phyloP scores from a whole-genome alignment of 1,140 invertebrate genomes.

The Penaeus chinensis region DNA sequence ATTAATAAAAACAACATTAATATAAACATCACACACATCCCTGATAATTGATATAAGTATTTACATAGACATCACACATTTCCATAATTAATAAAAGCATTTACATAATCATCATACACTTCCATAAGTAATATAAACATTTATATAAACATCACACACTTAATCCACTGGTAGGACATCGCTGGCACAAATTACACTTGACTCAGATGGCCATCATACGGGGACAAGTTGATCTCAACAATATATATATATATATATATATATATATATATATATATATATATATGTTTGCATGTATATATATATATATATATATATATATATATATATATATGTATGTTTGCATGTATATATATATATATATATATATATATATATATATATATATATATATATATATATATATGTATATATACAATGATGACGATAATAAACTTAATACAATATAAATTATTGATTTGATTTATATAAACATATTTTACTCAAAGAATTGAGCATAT shows the following conservation, averaged over 20 bases:
- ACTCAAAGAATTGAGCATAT: too few species aligned
- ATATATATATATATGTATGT: background rate
- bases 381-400: conserved; percentile 17
- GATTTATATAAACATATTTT: too few species aligned
- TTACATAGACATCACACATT: too few species aligned
- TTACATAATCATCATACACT: too few species aligned
- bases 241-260: background rate
- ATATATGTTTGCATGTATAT: conserved; percentile 4
- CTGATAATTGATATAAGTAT: too few species aligned
- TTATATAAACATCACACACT: too few species aligned
- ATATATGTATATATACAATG: conserved; percentile 3
- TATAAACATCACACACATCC: too few species aligned
- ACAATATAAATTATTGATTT: too few species aligned
- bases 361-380: conserved; percentile 12
- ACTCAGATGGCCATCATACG: background rate
- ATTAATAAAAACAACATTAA: too few species aligned
- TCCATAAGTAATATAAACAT: too few species aligned
- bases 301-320: conserved; percentile 17
- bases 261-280: background rate
- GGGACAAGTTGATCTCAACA: background rate
- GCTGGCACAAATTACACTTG: background rate
- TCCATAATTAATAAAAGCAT: too few species aligned
- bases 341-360: background rate
- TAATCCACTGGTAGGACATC: background rate
- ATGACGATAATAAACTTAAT: too few species aligned